phyloP scores from a whole-genome alignment of 2,113 vertebrate genomes.

The Nothobranchius kuhntae region DNA sequence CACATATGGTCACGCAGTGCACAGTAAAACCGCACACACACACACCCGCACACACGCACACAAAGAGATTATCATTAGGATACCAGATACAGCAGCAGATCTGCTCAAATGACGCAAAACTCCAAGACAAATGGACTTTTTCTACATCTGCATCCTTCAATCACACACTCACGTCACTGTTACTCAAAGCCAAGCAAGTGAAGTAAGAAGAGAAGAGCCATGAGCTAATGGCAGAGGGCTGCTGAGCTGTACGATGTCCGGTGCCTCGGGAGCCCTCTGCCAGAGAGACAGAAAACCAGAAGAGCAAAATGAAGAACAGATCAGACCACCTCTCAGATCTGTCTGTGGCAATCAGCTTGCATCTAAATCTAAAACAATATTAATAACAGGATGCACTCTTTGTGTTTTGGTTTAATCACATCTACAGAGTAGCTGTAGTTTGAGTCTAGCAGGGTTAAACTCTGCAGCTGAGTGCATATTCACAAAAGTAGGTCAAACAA shows the following conservation, averaged over 20 bases:
- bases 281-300: slow-evolving; percentile 4
- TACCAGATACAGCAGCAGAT: slow-evolving; percentile 40
- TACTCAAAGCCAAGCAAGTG: slow-evolving; percentile 41
- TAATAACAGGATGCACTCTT: too few species aligned
- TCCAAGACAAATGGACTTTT: slow-evolving; percentile 37
- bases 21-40: not conserved
- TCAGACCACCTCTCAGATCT: not conserved
- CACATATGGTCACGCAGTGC: slow-evolving; percentile 1
- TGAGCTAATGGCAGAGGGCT: slow-evolving; percentile 46
- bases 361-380: not conserved
- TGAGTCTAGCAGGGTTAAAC: not conserved
- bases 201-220: slow-evolving; percentile 52
- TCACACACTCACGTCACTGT: slow-evolving; percentile 27
- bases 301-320: slow-evolving; percentile 31
- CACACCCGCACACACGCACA: not conserved
- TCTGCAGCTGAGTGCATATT: not conserved
- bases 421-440: too few species aligned
- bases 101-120: slow-evolving; percentile 55
- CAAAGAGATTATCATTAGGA: slow-evolving; percentile 6
- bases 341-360: not conserved
- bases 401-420: too few species aligned
- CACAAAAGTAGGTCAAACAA: not conserved
- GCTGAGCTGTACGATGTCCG: slow-evolving; percentile 23
- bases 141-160: slow-evolving; percentile 46
- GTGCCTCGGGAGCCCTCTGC: slow-evolving; percentile 13